Evolutionary conservation across 2,888 invertebrate species (phyloP).

Genomic region (Hyposoter didymator): DNA sequence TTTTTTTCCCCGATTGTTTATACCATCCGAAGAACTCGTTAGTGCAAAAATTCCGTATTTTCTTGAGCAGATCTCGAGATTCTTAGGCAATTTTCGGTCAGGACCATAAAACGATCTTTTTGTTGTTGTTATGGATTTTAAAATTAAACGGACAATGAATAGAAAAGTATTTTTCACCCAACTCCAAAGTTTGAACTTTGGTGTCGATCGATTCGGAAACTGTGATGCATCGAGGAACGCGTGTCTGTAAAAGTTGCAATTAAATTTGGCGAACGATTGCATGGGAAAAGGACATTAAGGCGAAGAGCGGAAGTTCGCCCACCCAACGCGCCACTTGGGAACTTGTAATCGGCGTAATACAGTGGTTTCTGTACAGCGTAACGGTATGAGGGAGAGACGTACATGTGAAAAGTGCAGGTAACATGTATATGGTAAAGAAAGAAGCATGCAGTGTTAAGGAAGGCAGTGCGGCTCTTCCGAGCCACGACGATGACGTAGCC

Average conservation of each 20-base stretch:
- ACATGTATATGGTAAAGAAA: background rate
- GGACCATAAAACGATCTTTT: background rate
- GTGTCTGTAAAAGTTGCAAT: background rate
- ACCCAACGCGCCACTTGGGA: constrained; percentile 44
- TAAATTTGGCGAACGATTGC: background rate
- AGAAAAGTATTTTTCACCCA: background rate
- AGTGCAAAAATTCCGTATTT: too few species aligned
- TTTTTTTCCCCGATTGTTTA: too few species aligned
- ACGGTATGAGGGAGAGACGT: constrained; percentile 9
- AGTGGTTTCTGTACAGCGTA: constrained; percentile 42
- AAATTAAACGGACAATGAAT: background rate
- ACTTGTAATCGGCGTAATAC: constrained; percentile 26
- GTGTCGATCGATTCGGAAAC: background rate
- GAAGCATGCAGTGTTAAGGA: background rate
- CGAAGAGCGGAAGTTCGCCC: constrained; percentile 47
- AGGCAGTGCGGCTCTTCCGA: constrained; percentile 14
- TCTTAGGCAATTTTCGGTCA: too few species aligned
- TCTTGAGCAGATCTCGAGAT: too few species aligned
- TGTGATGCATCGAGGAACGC: background rate
- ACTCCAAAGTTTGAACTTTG: background rate
- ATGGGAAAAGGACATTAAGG: background rate
- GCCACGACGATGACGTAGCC: constrained; percentile 67
- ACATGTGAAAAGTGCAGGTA: background rate
- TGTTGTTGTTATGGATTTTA: background rate
- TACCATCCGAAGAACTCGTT: too few species aligned